A percentile compares a stretch with the other conserved stretches of the same genome.
These are phyloP conservation scores for Bagarius yarrelli DNA, from an alignment of 2,113 vertebrate species.

Conservation along the genomic window DNA sequence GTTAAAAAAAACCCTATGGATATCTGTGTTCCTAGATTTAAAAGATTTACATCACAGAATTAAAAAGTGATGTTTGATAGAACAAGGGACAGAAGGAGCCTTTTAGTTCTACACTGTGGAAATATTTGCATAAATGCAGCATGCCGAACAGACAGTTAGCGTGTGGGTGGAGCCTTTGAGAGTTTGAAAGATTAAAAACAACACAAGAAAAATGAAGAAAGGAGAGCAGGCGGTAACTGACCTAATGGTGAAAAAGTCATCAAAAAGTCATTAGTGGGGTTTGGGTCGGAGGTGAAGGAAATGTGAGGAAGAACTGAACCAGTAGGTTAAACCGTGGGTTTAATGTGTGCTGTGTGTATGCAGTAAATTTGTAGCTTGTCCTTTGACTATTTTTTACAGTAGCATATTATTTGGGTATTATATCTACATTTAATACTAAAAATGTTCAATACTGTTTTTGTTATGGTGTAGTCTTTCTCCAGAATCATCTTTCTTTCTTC, in stretches of 20 bases:
- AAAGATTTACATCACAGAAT: too few relatives aligned
- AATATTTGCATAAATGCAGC: too few relatives aligned
- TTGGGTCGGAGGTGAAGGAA: background rate
- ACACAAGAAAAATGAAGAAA: background rate
- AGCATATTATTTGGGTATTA: background rate
- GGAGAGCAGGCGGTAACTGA: background rate
- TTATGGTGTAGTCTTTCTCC: too few relatives aligned
- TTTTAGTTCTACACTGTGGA: too few relatives aligned
- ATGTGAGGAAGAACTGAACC: background rate
- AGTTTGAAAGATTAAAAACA: background rate
- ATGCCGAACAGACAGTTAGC: too few relatives aligned
- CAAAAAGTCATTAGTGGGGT: background rate
- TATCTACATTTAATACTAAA: background rate
- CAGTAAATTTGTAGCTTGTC: background rate
- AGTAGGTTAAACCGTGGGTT: background rate
- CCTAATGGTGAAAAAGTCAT: background rate
- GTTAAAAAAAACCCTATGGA: too few relatives aligned
- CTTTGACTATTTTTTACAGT: background rate
- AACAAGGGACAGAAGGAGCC: too few relatives aligned
- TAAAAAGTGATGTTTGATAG: too few relatives aligned
- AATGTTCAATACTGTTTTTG: background rate
- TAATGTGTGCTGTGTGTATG: background rate
- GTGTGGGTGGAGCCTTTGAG: too few relatives aligned
- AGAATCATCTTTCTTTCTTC: background rate
- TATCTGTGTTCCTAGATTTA: too few relatives aligned